Evolutionary conservation across 2,113 vertebrate species (phyloP).

Genomic region (Pelvicachromis taeniatus): DNA sequence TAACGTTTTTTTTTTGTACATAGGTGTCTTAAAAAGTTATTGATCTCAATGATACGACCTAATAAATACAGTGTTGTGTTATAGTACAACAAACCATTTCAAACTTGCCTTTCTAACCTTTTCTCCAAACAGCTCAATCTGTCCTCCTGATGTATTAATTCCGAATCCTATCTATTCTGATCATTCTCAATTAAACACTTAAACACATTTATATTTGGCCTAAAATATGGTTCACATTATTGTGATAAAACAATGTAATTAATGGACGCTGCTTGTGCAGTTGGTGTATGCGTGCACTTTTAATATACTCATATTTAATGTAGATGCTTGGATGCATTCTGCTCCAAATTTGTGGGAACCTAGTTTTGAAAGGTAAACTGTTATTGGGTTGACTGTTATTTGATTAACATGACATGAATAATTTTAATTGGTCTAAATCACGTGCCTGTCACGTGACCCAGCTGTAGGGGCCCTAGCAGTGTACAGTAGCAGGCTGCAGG

Average conservation of each 20-base stretch:
- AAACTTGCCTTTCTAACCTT: too few relatives aligned
- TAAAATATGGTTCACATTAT: not conserved
- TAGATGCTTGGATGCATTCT: not conserved
- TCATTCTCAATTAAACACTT: too few relatives aligned
- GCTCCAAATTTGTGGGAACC: not conserved
- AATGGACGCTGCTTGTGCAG: not conserved
- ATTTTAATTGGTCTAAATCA: constrained; percentile 51
- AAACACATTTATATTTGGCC: not conserved
- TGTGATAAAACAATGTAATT: not conserved
- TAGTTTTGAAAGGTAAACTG: not conserved
- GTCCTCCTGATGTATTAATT: too few relatives aligned
- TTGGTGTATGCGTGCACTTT: not conserved
- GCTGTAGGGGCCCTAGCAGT: constrained; percentile 68
- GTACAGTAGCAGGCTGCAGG: constrained; percentile 24
- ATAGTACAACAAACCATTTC: too few relatives aligned
- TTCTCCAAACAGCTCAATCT: too few relatives aligned
- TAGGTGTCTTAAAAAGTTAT: not conserved
- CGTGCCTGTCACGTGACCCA: constrained; percentile 74
- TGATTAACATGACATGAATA: not conserved
- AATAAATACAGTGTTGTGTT: too few relatives aligned
- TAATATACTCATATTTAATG: not conserved
- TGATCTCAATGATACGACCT: not conserved
- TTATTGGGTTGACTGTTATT: not conserved
- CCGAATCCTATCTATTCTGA: too few relatives aligned
- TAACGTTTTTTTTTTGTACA: too few relatives aligned